Evolutionary conservation across 2,113 vertebrate species (phyloP), one percentile per base, ranked within the genome.

Genomic region (Circaetus gallicus): DNA sequence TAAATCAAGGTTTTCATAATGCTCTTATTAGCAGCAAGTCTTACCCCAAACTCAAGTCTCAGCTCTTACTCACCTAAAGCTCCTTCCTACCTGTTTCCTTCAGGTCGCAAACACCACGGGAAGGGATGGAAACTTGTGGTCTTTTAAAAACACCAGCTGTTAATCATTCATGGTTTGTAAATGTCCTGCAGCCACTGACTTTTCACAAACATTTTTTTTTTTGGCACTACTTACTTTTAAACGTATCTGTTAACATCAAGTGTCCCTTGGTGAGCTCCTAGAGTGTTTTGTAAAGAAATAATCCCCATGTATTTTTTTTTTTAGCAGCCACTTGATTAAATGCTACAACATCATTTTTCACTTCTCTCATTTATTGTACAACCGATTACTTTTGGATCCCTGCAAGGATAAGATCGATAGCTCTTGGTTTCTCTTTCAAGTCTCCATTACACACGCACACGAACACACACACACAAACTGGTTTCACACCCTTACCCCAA

Each of bases 121-220:
- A 81, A 73, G 36, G 2, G 3, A 55, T 25, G 47, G 70, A 79
- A 95, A 79, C 24, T 55, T 0, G 0, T 1, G 0, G 32, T 19
- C 45, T 82, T 69, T 62, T 53, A 36, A 72, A 36, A 72, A 66
- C 24, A 32, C 55, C 21, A 69, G 43, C 36, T 77, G 62, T 85
- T 82, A 86, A 69, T 66, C 62, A 66, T 53, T 80, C 58, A 61
- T 21, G 20, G 31, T 73, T 77, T 92, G 42, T 61, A 86, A 73
- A 34, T 32, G 21, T 42, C 40, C 62, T 55, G 73, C 56, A 62
- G 72, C 20, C 82, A 56, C 49, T 9, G 10, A 31, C 49, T 82
- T 82, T 32, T 69, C 78, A 80, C 52, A 82, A 76, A 76, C 2
- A 5, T n/a, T 83, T 31, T 32, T 13, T 13, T 12, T 70, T 88